Evolutionary conservation across 2,888 invertebrate species (phyloP), one percentile per base, ranked within the genome.

Genomic region (Cryptus armator): DNA sequence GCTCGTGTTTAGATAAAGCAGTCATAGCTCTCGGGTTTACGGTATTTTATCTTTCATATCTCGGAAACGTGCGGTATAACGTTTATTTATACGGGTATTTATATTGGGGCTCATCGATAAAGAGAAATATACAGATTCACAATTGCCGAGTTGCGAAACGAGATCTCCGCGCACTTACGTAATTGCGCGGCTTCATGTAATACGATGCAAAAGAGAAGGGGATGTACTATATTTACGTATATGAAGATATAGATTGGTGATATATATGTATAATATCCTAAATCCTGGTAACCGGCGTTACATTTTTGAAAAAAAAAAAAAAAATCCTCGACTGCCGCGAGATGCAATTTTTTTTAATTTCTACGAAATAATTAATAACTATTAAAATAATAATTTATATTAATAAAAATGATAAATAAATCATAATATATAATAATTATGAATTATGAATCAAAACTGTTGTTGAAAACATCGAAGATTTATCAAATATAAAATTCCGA

Each of bases 91-190:
- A 77, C 76, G 81, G 51, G 67, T 19, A 46, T 46, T 6, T 24
- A 53, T 51, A 24, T 75, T 67, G 83, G 43, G 72, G 37, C 37
- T 37, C 67, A 72, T 48, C 72, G 64, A 56, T 48, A 53, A 53
- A 56, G 70, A 62, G n/a, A 68, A 14, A 62, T 67, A 51, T 68
- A 68, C 56, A 62, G 72, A 77, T 77, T 72, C 76, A 67, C 71
- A 80, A 80, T 76, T 71, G 66, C 84, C 24, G 80, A 66, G 59
- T 43, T 6, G 67, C 53, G 53, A 19, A 72, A 72, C 59, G 67
- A 53, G 72, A 83, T 32, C 62, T 72, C 67, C 19, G 59, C 48
- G 71, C 76, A 68, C 80, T 84, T 81, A 72, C 80, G 84, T 84
- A 81, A 84, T 81, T 77, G 76, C 71, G 16, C 76, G 56, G 68